A percentile compares a stretch with the other conserved stretches of the same genome.
Conservation (phyloP, 2,888 invertebrate species). For the Tetragonisca angustula region DNA sequence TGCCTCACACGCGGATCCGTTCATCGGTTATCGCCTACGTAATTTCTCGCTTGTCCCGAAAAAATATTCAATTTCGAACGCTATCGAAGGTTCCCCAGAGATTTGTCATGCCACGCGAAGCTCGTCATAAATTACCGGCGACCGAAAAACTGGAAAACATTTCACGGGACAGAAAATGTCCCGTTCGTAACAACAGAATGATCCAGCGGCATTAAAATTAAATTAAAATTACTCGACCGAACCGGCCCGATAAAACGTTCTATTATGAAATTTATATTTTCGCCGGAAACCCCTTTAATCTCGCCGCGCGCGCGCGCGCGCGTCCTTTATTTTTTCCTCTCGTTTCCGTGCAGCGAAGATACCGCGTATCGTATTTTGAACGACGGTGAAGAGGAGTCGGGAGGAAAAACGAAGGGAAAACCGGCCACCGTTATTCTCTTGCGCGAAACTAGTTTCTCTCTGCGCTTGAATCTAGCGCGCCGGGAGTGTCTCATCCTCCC, state of each 20-base stretch:
- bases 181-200: conserved; percentile 22
- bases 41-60: not conserved
- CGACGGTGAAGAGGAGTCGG: not conserved
- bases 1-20: conserved; percentile 7
- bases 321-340: conserved; percentile 8
- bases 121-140: conserved; percentile 23
- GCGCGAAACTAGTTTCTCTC: not conserved
- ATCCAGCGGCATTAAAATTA: conserved; percentile 15
- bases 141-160: conserved; percentile 16
- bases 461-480: no score
- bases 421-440: not conserved
- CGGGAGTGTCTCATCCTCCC: not conserved
- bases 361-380: conserved; percentile 29
- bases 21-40: conserved; percentile 3
- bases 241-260: conserved; percentile 35
- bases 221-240: conserved; percentile 41
- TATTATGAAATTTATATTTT: conserved; percentile 44
- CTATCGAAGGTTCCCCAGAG: not conserved
- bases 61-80: not conserved
- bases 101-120: conserved; percentile 15
- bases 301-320: no score
- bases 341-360: not conserved
- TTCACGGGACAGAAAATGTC: conserved; percentile 17
- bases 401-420: not conserved
- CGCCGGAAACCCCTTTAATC: conserved; percentile 36